Conservation (phyloP, 2,797 vertebrate species). For the Melanotaenia pygmaea region DNA sequence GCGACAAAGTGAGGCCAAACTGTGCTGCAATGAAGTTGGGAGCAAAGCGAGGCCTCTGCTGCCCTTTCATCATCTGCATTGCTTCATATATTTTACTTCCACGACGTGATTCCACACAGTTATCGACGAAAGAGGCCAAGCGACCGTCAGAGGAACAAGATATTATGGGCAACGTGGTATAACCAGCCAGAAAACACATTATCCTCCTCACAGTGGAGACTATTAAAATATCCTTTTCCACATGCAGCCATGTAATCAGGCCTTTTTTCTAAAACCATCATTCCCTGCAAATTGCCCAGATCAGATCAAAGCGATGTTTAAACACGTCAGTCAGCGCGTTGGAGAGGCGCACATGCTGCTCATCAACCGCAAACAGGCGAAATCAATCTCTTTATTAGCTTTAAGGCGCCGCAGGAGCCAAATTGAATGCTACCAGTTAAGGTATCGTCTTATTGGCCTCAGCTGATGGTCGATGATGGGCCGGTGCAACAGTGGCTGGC, state of each 20-base stretch:
- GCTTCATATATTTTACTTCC: not conserved
- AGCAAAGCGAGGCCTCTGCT: conserved; percentile 41
- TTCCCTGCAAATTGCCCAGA: conserved; percentile 42
- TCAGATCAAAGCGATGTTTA: conserved; percentile 84
- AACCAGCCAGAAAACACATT: not conserved
- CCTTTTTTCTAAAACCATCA: conserved; percentile 11
- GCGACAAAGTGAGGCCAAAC: conserved; percentile 76
- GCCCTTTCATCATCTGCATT: conserved; percentile 4
- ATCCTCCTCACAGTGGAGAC: not conserved
- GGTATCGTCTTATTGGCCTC: conserved; percentile 80
- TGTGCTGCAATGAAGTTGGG: conserved; percentile 5
- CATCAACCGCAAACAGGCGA: conserved; percentile 89
- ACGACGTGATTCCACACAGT: conserved; percentile 3
- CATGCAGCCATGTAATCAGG: conserved; percentile 31
- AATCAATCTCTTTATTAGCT: conserved; percentile 91
- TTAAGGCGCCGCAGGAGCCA: conserved; percentile 81
- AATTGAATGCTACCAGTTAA: conserved; percentile 86
- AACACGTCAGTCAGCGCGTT: conserved; percentile 83
- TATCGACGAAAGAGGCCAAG: not conserved
- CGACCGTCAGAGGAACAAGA: not conserved
- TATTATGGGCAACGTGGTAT: not conserved
- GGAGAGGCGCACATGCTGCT: conserved; percentile 79
- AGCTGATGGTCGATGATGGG: conserved; percentile 79
- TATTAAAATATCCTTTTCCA: conserved; percentile 29
- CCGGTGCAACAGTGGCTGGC: conserved; percentile 73